Conservation (phyloP, 2,113 vertebrate genomes). For the Pituophis catenifer region DNA sequence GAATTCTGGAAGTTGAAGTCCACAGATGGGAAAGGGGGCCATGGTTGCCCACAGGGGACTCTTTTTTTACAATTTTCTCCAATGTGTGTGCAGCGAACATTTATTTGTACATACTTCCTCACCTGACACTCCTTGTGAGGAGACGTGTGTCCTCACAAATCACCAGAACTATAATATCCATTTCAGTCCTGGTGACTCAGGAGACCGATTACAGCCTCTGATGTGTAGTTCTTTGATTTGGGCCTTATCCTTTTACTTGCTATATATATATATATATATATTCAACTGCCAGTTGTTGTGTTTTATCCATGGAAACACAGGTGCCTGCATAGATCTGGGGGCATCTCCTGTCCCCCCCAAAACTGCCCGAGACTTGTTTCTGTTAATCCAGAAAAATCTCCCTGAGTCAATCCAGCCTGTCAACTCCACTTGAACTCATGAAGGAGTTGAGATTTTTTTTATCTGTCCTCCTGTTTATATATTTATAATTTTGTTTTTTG, state of each 20-base stretch:
- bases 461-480: background rate
- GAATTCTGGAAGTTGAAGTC: background rate
- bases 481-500: background rate
- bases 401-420: background rate
- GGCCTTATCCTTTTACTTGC: no score
- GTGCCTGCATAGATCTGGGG: background rate
- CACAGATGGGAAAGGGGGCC: background rate
- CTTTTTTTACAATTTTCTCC: background rate
- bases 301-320: background rate
- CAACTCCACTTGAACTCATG: background rate
- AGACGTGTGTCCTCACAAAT: background rate
- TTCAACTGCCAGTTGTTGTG: background rate
- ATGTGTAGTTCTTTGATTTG: no score
- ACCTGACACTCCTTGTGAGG: background rate
- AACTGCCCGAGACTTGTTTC: background rate
- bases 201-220: no score
- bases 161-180: background rate
- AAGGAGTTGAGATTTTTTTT: background rate
- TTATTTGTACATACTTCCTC: background rate
- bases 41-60: background rate
- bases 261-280: background rate
- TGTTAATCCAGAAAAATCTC: background rate
- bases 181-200: background rate
- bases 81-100: background rate
- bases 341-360: background rate